Conservation (phyloP, 92 coral and sea anemone species). For the Chrysogorgia sp. region DNA sequence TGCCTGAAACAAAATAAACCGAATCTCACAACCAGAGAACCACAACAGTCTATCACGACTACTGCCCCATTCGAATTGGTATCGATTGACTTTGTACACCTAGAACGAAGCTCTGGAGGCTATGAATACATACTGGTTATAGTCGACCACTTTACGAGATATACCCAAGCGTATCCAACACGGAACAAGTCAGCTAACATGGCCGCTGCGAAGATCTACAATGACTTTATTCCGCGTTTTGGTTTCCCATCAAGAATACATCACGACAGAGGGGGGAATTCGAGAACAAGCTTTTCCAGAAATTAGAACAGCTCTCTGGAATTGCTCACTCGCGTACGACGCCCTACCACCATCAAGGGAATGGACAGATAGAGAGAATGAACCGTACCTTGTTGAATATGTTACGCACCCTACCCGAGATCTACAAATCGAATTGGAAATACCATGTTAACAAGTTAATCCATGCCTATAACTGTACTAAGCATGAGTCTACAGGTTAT, state of each 20-base stretch:
- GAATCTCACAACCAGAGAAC: constrained; percentile 2
- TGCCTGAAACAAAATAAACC: constrained; percentile 21
- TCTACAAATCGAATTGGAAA: constrained; percentile 26
- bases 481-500: constrained; percentile 8
- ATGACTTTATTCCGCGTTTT: not conserved
- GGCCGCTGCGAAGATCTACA: too few relatives aligned
- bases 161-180: constrained; percentile 16
- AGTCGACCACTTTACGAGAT: not conserved
- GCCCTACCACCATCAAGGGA: constrained; percentile 22
- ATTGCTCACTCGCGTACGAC: constrained; percentile 16
- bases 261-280: too few relatives aligned
- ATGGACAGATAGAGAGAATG: constrained; percentile 13
- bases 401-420: constrained; percentile 15
- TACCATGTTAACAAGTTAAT: not conserved
- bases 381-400: constrained; percentile 10
- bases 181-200: constrained; percentile 8
- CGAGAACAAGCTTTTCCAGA: constrained; percentile 4
- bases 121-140: constrained; percentile 17
- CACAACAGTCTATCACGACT: not conserved
- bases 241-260: constrained; percentile 11
- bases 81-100: constrained; percentile 9
- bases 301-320: constrained; percentile 22
- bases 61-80: constrained; percentile 1
- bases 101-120: constrained; percentile 23
- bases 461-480: constrained; percentile 29